phyloP scores from a whole-genome alignment of 1,140 invertebrate species.

The Oncopeltus fasciatus region DNA sequence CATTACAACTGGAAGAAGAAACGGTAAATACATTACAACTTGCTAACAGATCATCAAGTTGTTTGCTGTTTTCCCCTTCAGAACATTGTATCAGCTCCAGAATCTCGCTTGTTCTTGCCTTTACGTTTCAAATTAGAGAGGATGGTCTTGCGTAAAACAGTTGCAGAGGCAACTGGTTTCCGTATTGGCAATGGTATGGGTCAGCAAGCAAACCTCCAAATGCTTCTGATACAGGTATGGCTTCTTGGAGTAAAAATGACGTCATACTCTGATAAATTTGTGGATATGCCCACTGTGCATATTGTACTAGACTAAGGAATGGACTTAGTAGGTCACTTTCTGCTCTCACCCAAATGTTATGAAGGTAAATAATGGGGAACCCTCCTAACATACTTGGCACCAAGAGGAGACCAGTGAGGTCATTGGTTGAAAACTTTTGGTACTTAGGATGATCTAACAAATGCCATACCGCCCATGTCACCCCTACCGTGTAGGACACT shows the following conservation, averaged over 20 bases:
- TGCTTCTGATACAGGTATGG: neutral
- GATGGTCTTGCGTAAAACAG: neutral
- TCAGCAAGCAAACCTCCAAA: neutral
- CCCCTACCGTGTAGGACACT: neutral
- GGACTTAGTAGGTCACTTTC: neutral
- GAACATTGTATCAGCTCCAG: neutral
- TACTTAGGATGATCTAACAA: neutral
- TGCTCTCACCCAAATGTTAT: neutral
- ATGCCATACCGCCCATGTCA: neutral
- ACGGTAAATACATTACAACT: too few relatives aligned
- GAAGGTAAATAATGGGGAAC: constrained; percentile 1
- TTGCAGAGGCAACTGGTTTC: neutral
- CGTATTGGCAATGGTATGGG: neutral
- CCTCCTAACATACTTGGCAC: neutral
- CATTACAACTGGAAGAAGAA: neutral
- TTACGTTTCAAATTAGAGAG: neutral
- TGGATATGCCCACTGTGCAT: neutral
- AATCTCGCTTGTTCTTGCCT: neutral
- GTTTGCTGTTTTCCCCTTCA: neutral
- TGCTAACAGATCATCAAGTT: neutral
- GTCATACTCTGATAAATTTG: too few relatives aligned
- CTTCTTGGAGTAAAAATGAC: neutral
- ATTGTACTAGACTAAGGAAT: neutral
- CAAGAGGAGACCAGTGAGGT: neutral
- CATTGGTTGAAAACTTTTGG: neutral